A percentile compares a stretch with the other conserved stretches of the same genome.
These are phyloP conservation scores for Ecliptopera silaceata DNA, from an alignment of 2,888 invertebrate genomes.

Conservation along the genomic window DNA sequence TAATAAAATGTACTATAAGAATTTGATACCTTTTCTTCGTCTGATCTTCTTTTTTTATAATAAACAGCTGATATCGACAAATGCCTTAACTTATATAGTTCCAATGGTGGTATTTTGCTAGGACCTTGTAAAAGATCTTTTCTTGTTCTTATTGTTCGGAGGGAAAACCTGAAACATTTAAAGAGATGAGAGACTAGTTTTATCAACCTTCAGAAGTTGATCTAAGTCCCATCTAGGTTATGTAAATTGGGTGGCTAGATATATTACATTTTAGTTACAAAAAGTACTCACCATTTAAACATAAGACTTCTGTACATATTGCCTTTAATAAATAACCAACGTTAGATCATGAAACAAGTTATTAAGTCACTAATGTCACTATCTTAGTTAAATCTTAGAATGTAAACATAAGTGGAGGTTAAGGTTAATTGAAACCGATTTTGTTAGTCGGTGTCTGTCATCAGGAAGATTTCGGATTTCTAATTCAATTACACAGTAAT, in stretches of 20 bases:
- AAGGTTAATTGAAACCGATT: slow-evolving; percentile 2
- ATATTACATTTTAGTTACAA: not conserved
- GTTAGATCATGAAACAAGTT: slow-evolving; percentile 7
- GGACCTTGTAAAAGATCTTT: slow-evolving; percentile 48
- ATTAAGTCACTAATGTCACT: not conserved
- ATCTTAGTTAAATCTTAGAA: not conserved
- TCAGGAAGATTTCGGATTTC: too few relatives aligned
- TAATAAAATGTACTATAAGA: not conserved
- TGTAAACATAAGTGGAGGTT: slow-evolving; percentile 6
- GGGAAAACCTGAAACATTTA: slow-evolving; percentile 53
- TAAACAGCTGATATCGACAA: slow-evolving; percentile 60
- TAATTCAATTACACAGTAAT: too few relatives aligned
- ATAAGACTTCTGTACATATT: slow-evolving; percentile 65
- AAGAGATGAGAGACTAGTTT: not conserved
- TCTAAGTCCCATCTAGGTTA: not conserved
- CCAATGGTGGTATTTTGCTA: slow-evolving; percentile 35
- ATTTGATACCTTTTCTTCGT: slow-evolving; percentile 83
- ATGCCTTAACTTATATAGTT: slow-evolving; percentile 44
- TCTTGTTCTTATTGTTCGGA: slow-evolving; percentile 49
- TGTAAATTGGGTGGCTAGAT: slow-evolving; percentile 8
- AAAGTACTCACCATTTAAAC: slow-evolving; percentile 56
- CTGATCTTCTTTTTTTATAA: slow-evolving; percentile 84
- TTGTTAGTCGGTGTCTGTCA: not conserved
- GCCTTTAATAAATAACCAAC: slow-evolving; percentile 6
- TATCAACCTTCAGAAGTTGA: not conserved